Base-by-base conservation (phyloP, 2,888 invertebrate species). In the Ophioninae sp. region DNA sequence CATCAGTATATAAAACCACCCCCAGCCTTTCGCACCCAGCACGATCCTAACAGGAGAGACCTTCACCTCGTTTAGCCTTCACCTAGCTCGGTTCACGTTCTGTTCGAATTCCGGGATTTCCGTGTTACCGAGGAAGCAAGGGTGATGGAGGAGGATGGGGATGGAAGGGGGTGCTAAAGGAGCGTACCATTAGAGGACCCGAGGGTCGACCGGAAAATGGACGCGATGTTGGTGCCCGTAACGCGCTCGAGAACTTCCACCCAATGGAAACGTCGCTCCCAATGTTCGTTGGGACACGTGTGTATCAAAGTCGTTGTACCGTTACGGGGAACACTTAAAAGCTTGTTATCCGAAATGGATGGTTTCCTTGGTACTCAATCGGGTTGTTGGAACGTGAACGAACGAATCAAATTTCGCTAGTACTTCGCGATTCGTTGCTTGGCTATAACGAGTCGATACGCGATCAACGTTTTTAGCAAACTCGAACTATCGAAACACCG, bases 31-130 rank as follows among this genome's bases (percentile, higher is more conserved):
- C 41, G 20, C 64, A 64, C 72, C 20, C 77, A 10, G 22, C 61
- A 10, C 39, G 64, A 8, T 84, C 76, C 84, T 84, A 83, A 87
- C 87, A 88, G 88, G 85, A 81, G 89, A 92, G 92, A 92, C 93
- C 92, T 93, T 93, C 93, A 93, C 93, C 93, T 90, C 90, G 89
- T 92, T 93, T 92, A 92, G 91, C 93, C 93, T 93, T 93, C 92
- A 93, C 92, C 92, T 90, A 91, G 91, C 91, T 91, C 90, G 90
- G 90, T 89, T 90, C 90, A 88, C 88, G 84, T 72, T 79, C 75
- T 76, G 64, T 71, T 79, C 82, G 88, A 88, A 89, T 91, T 92
- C 91, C 89, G 89, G 91, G 90, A 89, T 90, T 81, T 88, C 85
- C 87, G 86, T 82, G 84, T 79, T 68, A 65, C 64, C 23, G 37